Conservation (phyloP, 2,797 vertebrate species). For the Urocyon cinereoargenteus region DNA sequence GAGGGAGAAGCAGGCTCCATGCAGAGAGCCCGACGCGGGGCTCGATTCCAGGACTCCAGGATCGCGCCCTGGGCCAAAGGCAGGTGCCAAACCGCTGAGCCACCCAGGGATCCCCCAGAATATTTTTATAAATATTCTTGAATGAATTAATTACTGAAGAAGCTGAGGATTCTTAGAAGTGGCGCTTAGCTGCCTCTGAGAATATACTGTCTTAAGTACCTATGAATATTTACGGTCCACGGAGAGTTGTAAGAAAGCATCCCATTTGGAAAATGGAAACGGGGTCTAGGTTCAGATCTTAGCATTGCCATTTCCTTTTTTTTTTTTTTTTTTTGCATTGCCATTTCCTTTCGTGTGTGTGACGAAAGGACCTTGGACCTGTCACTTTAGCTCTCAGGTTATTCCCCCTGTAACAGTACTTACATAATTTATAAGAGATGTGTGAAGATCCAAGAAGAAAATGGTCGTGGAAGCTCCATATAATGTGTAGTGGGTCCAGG, state of each 20-base stretch:
- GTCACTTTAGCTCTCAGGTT: neutral
- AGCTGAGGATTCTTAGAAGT: neutral
- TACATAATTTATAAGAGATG: neutral
- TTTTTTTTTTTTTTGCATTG: too few species aligned
- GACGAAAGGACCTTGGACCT: neutral
- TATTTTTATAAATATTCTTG: neutral
- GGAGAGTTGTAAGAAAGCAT: neutral
- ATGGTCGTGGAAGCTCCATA: neutral
- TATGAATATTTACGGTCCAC: neutral
- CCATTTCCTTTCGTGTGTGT: neutral
- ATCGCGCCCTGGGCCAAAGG: too few species aligned
- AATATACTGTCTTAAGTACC: neutral
- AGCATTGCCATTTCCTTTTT: neutral
- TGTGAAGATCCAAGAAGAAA: neutral
- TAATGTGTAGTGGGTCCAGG: neutral
- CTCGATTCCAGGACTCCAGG: too few species aligned
- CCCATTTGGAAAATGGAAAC: neutral
- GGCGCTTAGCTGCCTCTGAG: neutral
- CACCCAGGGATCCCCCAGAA: too few species aligned
- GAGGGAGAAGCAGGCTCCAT: too few species aligned
- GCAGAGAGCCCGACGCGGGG: too few species aligned
- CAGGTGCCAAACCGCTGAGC: too few species aligned
- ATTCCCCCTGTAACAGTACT: neutral
- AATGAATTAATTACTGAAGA: neutral
- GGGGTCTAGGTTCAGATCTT: neutral